phyloP scores from a whole-genome alignment of 2,113 vertebrate genomes.

The Pollimyrus isidori region DNA sequence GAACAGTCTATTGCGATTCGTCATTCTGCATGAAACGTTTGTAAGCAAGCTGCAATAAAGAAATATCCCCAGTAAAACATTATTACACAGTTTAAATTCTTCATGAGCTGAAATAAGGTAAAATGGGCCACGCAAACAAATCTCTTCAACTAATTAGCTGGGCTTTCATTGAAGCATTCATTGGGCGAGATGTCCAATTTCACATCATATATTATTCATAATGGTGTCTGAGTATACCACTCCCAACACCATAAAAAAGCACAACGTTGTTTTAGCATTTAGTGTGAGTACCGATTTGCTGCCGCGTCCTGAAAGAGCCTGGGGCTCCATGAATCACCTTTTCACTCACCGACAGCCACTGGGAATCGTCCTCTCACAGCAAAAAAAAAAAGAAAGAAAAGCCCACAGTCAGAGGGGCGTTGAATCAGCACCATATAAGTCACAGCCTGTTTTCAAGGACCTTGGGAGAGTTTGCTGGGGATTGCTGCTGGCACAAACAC shows the following conservation, averaged over 20 bases:
- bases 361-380: not conserved
- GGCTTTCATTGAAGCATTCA: conserved; percentile 26
- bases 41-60: conserved; percentile 7
- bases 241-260: not conserved
- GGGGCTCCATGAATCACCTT: not conserved
- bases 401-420: not conserved
- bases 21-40: not conserved
- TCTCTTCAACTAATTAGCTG: conserved; percentile 6
- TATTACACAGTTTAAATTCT: conserved; percentile 26
- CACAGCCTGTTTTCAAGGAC: not conserved
- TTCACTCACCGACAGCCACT: conserved; percentile 7
- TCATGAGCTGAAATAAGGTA: conserved; percentile 19
- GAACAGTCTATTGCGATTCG: not conserved
- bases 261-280: not conserved
- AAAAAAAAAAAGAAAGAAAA: not conserved
- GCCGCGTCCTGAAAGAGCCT: not conserved
- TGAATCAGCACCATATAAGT: not conserved
- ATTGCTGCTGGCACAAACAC: not conserved
- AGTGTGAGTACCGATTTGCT: not conserved
- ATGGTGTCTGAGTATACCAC: not conserved
- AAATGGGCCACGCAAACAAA: not conserved
- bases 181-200: conserved; percentile 8
- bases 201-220: conserved; percentile 17
- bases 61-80: conserved; percentile 18
- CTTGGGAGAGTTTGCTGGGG: conserved; percentile 9